phyloP scores from a whole-genome alignment of 92 coral and sea anemone species.

The Umimayanthus kanabou region DNA sequence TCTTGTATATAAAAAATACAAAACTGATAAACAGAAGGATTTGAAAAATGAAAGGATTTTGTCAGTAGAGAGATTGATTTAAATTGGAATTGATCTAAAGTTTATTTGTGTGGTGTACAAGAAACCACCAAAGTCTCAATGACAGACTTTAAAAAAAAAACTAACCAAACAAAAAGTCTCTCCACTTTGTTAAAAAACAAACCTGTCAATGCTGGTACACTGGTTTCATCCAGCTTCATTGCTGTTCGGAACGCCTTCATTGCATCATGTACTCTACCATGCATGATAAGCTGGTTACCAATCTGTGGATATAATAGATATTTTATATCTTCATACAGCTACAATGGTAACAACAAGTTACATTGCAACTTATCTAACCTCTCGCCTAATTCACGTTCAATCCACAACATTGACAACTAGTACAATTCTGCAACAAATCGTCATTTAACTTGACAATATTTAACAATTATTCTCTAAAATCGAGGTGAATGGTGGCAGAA shows the following conservation, averaged over 20 bases:
- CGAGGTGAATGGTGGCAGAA: no score
- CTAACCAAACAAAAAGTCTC: no score
- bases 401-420: background rate
- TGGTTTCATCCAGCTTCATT: conserved; percentile 98
- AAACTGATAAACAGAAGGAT: no score
- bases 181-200: background rate
- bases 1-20: no score
- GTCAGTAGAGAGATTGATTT: no score
- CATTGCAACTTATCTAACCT: background rate
- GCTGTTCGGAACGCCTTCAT: conserved; percentile 94
- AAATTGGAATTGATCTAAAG: no score
- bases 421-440: background rate
- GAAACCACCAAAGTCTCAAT: background rate
- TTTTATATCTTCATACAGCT: background rate
- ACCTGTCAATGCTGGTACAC: conserved; percentile 99
- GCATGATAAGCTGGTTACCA: conserved; percentile 88
- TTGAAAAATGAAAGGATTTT: no score
- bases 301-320: conserved; percentile 44
- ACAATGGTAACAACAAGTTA: background rate
- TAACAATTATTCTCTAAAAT: no score
- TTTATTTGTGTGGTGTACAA: no score
- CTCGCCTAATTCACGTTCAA: background rate
- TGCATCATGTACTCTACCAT: conserved; percentile 83
- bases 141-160: no score
- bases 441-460: background rate